Conservation (phyloP, 1,140 invertebrate genomes). For the Tigriopus japonicus region DNA sequence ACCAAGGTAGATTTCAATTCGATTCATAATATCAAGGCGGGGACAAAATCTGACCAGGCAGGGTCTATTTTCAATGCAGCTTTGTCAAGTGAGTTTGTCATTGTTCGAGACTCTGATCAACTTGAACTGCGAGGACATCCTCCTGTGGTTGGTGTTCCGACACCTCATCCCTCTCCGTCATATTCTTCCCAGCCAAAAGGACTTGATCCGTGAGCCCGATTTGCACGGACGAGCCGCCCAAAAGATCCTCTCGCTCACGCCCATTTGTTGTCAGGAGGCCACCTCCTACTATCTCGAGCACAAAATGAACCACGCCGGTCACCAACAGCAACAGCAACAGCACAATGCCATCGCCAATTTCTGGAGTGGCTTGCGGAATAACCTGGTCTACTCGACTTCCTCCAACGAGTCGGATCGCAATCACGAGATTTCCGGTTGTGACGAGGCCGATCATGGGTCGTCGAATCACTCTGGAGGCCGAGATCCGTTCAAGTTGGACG, state of each 20-base stretch:
- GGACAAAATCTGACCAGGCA: too few species aligned
- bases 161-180: slow-evolving; percentile 74
- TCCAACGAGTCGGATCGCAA: slow-evolving; percentile 5
- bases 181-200: slow-evolving; percentile 60
- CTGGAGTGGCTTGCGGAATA: background rate
- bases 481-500: background rate
- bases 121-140: slow-evolving; percentile 90
- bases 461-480: too few species aligned
- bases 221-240: slow-evolving; percentile 56
- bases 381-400: slow-evolving; percentile 8
- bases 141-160: slow-evolving; percentile 73
- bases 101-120: slow-evolving; percentile 76
- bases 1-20: slow-evolving; percentile 36
- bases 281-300: too few species aligned
- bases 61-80: too few species aligned
- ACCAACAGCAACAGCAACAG: too few species aligned
- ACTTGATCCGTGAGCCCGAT: slow-evolving; percentile 53
- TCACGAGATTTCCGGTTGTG: background rate
- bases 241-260: slow-evolving; percentile 60
- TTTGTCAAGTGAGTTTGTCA: slow-evolving; percentile 72
- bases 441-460: too few species aligned
- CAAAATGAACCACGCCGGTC: too few species aligned
- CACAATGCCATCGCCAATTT: too few species aligned
- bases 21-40: too few species aligned
- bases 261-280: slow-evolving; percentile 29